Conservation (phyloP, 2,888 invertebrate species). For the Diaprepes abbreviatus region DNA sequence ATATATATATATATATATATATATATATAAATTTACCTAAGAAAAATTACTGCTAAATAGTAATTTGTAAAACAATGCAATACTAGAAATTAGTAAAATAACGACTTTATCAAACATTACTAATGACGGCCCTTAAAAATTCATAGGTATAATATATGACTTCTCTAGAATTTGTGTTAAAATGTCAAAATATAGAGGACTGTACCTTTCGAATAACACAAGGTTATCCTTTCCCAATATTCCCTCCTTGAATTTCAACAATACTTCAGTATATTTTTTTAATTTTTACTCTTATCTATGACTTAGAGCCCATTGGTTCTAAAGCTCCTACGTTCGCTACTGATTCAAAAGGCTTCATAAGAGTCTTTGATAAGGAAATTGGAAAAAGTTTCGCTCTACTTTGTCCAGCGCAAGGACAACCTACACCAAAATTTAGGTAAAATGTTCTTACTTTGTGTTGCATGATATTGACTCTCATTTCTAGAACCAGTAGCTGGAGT, state of each 20-base stretch:
- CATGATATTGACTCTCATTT: constrained; percentile 50
- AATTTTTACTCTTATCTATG: constrained; percentile 44
- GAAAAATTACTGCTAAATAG: too few relatives aligned
- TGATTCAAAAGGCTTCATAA: constrained; percentile 67
- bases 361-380: constrained; percentile 64
- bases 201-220: too few relatives aligned
- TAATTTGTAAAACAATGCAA: too few relatives aligned
- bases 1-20: too few relatives aligned
- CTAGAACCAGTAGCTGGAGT: constrained; percentile 69
- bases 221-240: constrained; percentile 60
- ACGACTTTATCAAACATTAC: too few relatives aligned
- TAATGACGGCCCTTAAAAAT: too few relatives aligned
- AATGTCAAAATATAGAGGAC: too few relatives aligned
- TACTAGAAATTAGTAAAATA: too few relatives aligned
- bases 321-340: constrained; percentile 69
- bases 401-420: constrained; percentile 74
- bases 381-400: constrained; percentile 66
- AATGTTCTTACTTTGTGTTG: background rate
- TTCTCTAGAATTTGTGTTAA: too few relatives aligned
- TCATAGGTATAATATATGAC: too few relatives aligned
- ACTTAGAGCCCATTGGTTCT: constrained; percentile 71
- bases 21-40: too few relatives aligned
- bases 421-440: constrained; percentile 76
- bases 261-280: background rate
- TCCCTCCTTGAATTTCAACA: background rate